A percentile compares a stretch with the other conserved stretches of the same genome.
Conservation (phyloP, 2,888 invertebrate genomes). For the Drosophila pseudotakahashii region DNA sequence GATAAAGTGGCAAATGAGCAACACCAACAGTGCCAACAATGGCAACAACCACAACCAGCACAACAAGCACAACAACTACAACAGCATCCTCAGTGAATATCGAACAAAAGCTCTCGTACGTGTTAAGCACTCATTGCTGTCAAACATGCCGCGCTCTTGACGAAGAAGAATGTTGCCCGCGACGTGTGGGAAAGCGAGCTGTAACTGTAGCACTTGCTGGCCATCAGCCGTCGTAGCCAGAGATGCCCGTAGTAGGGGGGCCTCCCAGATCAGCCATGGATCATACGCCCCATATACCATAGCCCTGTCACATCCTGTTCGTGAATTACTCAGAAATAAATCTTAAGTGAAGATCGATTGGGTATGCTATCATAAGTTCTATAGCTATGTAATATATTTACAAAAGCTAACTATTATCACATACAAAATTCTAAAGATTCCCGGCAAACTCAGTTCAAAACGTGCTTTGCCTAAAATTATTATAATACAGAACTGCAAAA, state of each 20-base stretch:
- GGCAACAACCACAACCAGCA: not conserved
- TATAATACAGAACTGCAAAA: not conserved
- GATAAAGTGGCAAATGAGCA: constrained; percentile 75
- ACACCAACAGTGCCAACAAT: constrained; percentile 24
- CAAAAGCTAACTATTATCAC: no score
- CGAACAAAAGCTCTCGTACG: constrained; percentile 76
- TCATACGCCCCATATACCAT: not conserved
- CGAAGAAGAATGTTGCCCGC: constrained; percentile 69
- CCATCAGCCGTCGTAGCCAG: constrained; percentile 34
- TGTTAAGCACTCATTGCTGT: constrained; percentile 78
- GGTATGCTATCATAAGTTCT: no score
- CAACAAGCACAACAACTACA: constrained; percentile 30
- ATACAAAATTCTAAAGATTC: not conserved
- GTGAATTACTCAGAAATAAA: no score
- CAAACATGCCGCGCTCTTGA: constrained; percentile 72
- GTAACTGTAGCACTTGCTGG: constrained; percentile 69
- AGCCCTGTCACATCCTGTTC: not conserved
- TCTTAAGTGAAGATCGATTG: not conserved
- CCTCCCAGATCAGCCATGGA: not conserved
- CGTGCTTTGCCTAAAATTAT: not conserved
- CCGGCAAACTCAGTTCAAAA: not conserved
- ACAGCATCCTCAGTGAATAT: constrained; percentile 52
- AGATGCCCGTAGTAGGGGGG: constrained; percentile 2
- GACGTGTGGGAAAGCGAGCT: constrained; percentile 66
- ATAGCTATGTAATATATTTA: no score